Percentiles rank a stretch among this genome's conserved stretches.
Conservation (phyloP, 1,140 invertebrate genomes). For the Harpegnathos saltator region DNA sequence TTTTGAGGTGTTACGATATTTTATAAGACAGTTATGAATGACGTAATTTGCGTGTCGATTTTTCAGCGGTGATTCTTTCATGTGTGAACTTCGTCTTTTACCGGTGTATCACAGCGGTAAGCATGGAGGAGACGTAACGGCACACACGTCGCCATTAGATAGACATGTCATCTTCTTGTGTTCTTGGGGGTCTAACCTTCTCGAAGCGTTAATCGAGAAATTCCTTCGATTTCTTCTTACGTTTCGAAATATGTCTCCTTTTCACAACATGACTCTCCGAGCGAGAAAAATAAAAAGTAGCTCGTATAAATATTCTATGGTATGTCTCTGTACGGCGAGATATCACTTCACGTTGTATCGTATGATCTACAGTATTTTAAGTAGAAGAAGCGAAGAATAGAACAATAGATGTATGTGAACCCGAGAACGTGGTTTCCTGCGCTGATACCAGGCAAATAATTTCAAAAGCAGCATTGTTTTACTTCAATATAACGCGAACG, state of each 20-base stretch:
- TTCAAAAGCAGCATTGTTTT: no score
- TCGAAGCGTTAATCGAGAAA: not conserved
- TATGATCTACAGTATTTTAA: not conserved
- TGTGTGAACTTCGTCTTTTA: constrained; percentile 11
- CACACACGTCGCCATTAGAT: not conserved
- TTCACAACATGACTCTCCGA: not conserved
- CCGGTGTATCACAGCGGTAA: constrained; percentile 1
- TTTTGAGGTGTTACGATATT: not conserved
- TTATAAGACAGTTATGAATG: not conserved
- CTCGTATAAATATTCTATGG: not conserved
- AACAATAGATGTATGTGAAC: not conserved
- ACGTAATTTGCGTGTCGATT: not conserved
- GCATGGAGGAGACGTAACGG: constrained; percentile 6
- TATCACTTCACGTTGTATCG: not conserved
- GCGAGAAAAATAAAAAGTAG: not conserved
- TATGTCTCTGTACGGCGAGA: not conserved
- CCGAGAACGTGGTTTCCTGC: no score
- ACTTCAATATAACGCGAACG: no score
- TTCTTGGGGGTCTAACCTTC: constrained; percentile 2
- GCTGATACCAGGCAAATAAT: no score
- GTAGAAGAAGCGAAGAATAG: not conserved
- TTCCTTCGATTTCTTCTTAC: not conserved
- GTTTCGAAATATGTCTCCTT: not conserved
- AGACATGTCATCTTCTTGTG: not conserved
- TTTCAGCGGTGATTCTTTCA: not conserved